Conservation (phyloP, 2,797 vertebrate genomes). For the Callimico goeldii region DNA sequence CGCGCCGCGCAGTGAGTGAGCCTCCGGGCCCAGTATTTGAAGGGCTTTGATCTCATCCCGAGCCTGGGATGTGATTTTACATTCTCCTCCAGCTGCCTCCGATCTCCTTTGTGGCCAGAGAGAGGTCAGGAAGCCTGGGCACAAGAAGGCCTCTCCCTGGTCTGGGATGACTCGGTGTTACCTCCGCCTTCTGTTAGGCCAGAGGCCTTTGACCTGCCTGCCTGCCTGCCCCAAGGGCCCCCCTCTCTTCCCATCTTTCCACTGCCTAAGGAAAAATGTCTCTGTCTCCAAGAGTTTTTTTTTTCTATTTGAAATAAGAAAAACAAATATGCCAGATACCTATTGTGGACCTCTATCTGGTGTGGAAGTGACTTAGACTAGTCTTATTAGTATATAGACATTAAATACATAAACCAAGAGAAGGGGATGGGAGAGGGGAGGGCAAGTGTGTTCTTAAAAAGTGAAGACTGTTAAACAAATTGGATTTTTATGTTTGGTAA, state of each 20-base stretch:
- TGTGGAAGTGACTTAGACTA: neutral
- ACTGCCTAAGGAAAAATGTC: neutral
- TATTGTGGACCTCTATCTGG: neutral
- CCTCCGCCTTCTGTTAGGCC: neutral
- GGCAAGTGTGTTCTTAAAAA: neutral
- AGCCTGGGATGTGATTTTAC: neutral
- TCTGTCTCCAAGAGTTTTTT: neutral
- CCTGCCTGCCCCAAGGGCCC: no score
- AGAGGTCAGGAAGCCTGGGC: neutral
- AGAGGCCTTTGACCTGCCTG: neutral
- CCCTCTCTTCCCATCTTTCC: neutral
- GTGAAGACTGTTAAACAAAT: neutral
- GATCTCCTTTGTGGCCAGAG: neutral
- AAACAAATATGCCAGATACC: neutral
- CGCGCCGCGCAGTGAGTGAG: neutral
- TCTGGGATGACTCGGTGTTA: neutral
- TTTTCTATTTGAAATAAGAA: neutral
- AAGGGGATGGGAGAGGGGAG: neutral
- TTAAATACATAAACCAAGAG: neutral
- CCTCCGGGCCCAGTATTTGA: neutral
- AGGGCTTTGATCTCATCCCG: neutral
- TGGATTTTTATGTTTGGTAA: neutral
- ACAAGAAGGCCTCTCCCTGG: neutral
- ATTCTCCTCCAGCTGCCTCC: neutral
- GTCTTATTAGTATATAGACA: neutral